Base-by-base conservation (phyloP, 2,888 invertebrate genomes). In the Eremobia ochroleuca region DNA sequence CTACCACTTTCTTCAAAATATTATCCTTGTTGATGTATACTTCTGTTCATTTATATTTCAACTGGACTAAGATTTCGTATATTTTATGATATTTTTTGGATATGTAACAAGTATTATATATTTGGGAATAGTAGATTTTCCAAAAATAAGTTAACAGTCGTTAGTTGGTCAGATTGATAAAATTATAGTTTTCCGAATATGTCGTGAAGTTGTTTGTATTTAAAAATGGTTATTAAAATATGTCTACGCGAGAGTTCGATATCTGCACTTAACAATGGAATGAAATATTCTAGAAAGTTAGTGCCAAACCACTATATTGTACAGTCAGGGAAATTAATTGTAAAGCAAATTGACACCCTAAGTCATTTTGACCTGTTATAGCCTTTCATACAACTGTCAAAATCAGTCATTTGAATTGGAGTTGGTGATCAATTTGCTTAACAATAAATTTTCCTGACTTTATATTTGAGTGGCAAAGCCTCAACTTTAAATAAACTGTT, bases 1-100 rank as follows among this genome's bases (percentile, higher is more conserved):
- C 46, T 75, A 77, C 74, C 71, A 83, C 62, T 83, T 83, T 79
- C 77, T 83, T 78, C 81, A 82, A 85, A 83, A 79, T 68, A 61
- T 76, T 72, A 61, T 80, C 62, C 75, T 79, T 85, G 83, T 79
- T 83, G 81, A 79, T 61, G 40, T 77, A 62, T 72, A 72, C 2
- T 34, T 71, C 81, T 68, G 67, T 76, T 76, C 18, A 76, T 79
- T 87, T 80, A 87, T 87, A 76, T 55, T 85, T 76, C 61, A 73
- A 83, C 72, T 73, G 78, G 78, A 79, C 74, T 34, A 15, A 18
- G 2, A 46, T 49, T 61, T 80, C 25, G 65, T 64, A 59, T 59
- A 46, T 28, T 18, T 66, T 70, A 62, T 64, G 81, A 81, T 81
- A 81, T 77, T 68, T 72, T 71, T 28, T 37, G 43, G 81, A 83